Percentiles rank a stretch among this genome's conserved stretches.
Conservation (phyloP, 1,140 invertebrate genomes). For the Drosophila tristis region DNA sequence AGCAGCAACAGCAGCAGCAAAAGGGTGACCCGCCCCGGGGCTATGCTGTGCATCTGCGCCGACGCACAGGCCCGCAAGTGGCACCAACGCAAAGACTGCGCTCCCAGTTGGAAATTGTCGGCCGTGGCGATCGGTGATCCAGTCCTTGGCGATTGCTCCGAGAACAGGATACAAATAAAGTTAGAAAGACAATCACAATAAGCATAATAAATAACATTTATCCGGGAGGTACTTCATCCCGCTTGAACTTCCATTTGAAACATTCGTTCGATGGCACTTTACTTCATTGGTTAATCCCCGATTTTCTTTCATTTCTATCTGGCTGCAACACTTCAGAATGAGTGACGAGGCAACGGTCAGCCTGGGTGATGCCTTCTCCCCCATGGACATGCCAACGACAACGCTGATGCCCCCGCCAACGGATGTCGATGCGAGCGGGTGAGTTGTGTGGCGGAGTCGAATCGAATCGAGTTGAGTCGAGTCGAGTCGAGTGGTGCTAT, state of each 20-base stretch:
- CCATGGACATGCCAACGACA: conserved; percentile 33
- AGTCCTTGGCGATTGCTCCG: conserved; percentile 10
- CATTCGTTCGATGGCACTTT: too few species aligned
- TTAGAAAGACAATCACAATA: not conserved
- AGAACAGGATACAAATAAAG: conserved; percentile 24
- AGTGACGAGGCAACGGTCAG: conserved; percentile 55
- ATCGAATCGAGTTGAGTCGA: conserved; percentile 29
- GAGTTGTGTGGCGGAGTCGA: conserved; percentile 33
- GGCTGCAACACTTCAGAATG: conserved; percentile 38
- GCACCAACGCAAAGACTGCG: not conserved
- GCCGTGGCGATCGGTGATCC: conserved; percentile 48
- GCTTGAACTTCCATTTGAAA: too few species aligned
- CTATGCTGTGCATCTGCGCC: not conserved
- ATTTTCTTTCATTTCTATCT: not conserved
- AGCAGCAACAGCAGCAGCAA: not conserved
- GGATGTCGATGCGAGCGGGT: conserved; percentile 62
- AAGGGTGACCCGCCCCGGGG: conserved; percentile 16
- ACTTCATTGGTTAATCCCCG: not conserved
- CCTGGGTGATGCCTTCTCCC: conserved; percentile 28
- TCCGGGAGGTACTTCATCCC: too few species aligned
- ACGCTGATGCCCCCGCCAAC: conserved; percentile 26
- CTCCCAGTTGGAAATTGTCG: conserved; percentile 61
- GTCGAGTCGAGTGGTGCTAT: conserved; percentile 30
- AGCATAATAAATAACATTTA: not conserved
- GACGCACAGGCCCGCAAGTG: conserved; percentile 18